Evolutionary conservation across 2,888 invertebrate genomes (phyloP).

Genomic region (Luperina testacea): DNA sequence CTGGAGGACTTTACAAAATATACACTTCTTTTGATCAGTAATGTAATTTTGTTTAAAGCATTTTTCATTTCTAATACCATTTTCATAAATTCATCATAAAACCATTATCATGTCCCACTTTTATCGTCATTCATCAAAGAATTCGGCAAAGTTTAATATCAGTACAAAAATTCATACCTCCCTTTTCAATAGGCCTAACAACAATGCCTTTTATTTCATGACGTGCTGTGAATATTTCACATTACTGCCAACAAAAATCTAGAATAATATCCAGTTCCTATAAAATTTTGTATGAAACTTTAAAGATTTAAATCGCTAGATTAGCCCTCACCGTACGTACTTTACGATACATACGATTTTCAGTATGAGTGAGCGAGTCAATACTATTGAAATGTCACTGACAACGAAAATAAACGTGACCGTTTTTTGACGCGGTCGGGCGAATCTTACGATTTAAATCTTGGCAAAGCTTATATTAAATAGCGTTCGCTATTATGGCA

Average conservation of each 20-base stretch:
- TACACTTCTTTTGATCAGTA: background rate
- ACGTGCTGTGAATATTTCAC: conserved; percentile 38
- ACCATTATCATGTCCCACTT: conserved; percentile 21
- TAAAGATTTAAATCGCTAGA: conserved; percentile 1
- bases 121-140: conserved; percentile 32
- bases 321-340: background rate
- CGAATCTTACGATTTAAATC: conserved; percentile 10
- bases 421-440: background rate
- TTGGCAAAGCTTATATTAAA: conserved; percentile 52
- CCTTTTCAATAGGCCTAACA: conserved; percentile 22
- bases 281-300: conserved; percentile 46
- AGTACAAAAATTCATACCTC: conserved; percentile 26
- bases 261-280: conserved; percentile 52
- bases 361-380: background rate
- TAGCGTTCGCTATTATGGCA: conserved; percentile 53
- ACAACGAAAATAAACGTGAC: background rate
- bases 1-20: too few species aligned
- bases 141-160: conserved; percentile 39
- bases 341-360: background rate
- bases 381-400: too few species aligned
- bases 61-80: conserved; percentile 2
- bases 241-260: conserved; percentile 54
- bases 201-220: conserved; percentile 42
- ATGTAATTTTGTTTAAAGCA: background rate
- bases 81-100: conserved; percentile 7